Evolutionary conservation across 2,888 invertebrate species (phyloP).

Genomic region (Branchellion lobata): DNA sequence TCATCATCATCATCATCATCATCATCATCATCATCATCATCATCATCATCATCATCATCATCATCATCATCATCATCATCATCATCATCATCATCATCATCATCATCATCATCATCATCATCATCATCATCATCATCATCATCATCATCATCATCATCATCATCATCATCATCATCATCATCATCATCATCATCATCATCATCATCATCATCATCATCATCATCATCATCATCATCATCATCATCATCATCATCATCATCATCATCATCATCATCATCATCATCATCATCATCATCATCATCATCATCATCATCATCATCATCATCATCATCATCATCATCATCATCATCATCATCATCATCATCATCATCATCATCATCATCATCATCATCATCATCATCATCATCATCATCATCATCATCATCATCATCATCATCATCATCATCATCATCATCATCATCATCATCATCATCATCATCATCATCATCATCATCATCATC

Average conservation of each 20-base stretch:
- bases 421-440: no score
- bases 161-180: constrained; percentile 4
- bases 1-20: no score
- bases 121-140: no score
- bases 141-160: no score
- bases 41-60: no score
- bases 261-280: constrained; percentile 46
- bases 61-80: no score
- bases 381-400: no score
- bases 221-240: constrained; percentile 27
- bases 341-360: constrained; percentile 24
- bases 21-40: no score
- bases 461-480: constrained; percentile 7
- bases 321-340: neutral
- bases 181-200: neutral
- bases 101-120: no score
- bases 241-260: constrained; percentile 41
- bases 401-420: no score
- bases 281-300: constrained; percentile 47
- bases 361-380: constrained; percentile 43
- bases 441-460: no score
- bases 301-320: constrained; percentile 32
- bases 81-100: no score
- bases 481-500: constrained; percentile 40
- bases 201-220: constrained; percentile 10